These are phyloP conservation scores for Micrasema longulum DNA, from an alignment of 1,140 invertebrate genomes.

Conservation along the genomic window DNA sequence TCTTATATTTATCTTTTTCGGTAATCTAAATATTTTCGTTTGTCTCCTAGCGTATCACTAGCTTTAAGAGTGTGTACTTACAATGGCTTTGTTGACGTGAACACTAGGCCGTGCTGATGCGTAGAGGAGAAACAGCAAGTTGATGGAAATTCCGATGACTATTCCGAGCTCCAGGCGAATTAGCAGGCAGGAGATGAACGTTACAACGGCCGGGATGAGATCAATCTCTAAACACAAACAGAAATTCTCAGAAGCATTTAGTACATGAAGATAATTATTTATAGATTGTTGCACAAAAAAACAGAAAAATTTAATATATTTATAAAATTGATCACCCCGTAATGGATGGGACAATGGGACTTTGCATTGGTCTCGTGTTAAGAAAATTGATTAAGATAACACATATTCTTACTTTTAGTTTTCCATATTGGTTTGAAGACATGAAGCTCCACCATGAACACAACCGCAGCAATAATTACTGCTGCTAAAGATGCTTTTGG, in stretches of 20 bases:
- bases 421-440: conserved; percentile 83
- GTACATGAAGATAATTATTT: too few species aligned
- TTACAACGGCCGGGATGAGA: conserved; percentile 79
- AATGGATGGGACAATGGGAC: too few species aligned
- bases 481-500: conserved; percentile 80
- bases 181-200: conserved; percentile 81
- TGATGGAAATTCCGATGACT: conserved; percentile 81
- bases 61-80: conserved; percentile 55
- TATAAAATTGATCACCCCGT: too few species aligned
- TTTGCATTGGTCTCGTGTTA: too few species aligned
- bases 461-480: conserved; percentile 86
- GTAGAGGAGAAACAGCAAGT: conserved; percentile 84
- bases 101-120: conserved; percentile 81
- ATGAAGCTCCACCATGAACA: conserved; percentile 87
- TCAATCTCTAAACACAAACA: conserved; percentile 85
- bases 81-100: conserved; percentile 70
- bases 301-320: too few species aligned
- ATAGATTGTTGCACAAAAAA: too few species aligned
- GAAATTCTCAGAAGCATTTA: too few species aligned
- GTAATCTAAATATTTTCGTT: too few species aligned
- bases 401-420: conserved; percentile 84
- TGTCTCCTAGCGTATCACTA: too few species aligned
- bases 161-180: conserved; percentile 89
- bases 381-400: too few species aligned
- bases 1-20: too few species aligned